A percentile compares a stretch with the other conserved stretches of the same genome.
Evolutionary conservation across 2,113 vertebrate species (phyloP).

Genomic region (Madoqua kirkii): DNA sequence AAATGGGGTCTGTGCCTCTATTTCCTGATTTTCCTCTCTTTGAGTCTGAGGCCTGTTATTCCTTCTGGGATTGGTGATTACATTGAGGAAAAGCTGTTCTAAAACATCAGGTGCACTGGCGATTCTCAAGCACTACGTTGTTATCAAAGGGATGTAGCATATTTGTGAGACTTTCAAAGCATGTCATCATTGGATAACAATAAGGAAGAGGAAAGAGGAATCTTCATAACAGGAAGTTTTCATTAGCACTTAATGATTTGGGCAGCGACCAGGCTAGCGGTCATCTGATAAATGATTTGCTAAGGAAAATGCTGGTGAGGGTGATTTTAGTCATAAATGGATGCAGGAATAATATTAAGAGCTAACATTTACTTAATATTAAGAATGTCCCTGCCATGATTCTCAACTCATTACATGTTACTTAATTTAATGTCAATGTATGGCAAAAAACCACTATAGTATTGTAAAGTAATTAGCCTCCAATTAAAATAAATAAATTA

Average conservation of each 20-base stretch:
- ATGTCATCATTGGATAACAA: not conserved
- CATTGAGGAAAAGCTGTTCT: not conserved
- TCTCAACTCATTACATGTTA: no score
- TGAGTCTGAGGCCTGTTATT: not conserved
- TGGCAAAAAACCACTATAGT: not conserved
- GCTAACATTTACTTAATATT: not conserved
- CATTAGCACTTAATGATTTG: not conserved
- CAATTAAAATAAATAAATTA: not conserved
- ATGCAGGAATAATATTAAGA: not conserved
- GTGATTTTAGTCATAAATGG: not conserved
- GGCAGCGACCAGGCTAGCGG: not conserved
- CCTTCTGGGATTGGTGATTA: not conserved
- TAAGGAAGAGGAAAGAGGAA: not conserved
- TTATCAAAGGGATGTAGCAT: not conserved
- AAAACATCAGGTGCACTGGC: not conserved
- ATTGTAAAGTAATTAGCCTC: not conserved
- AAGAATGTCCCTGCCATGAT: rapidly evolving
- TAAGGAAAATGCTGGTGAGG: not conserved
- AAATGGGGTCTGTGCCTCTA: not conserved
- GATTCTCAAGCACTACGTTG: not conserved
- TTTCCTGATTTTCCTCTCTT: not conserved
- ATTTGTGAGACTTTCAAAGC: not conserved
- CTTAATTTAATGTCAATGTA: not conserved
- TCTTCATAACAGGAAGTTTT: not conserved
- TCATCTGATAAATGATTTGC: not conserved